Conservation (phyloP, 2,888 invertebrate genomes). For the Tipula lateralis region DNA sequence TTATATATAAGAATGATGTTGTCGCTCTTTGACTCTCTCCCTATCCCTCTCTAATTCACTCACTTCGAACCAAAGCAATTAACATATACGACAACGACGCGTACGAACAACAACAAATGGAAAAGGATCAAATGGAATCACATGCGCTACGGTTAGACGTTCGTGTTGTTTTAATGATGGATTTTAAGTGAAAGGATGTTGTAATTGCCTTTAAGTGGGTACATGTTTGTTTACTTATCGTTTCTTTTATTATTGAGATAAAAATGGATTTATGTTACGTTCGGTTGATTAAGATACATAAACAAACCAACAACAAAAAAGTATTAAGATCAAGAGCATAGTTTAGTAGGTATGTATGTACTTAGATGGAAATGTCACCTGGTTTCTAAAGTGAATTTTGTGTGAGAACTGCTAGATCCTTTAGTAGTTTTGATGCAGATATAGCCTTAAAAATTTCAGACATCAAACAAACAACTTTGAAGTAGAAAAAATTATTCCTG, state of each 20-base stretch:
- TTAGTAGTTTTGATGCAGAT: too few relatives aligned
- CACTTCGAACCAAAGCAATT: neutral
- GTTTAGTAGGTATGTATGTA: neutral
- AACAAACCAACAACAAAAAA: neutral
- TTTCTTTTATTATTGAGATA: neutral
- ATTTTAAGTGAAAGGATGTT: neutral
- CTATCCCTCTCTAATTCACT: too few relatives aligned
- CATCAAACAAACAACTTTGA: too few relatives aligned
- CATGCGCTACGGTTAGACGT: neutral
- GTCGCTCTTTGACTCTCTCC: neutral
- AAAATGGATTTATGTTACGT: neutral
- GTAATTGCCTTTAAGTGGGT: neutral
- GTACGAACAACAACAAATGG: neutral
- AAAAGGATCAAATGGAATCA: neutral
- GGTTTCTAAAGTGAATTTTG: neutral
- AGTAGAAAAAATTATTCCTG: too few relatives aligned
- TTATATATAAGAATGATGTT: constrained; percentile 2
- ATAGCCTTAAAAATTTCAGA: too few relatives aligned
- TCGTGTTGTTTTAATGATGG: neutral
- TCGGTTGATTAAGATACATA: neutral
- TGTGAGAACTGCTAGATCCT: neutral
- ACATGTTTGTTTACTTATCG: constrained; percentile 19
- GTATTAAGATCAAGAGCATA: neutral
- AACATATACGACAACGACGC: neutral
- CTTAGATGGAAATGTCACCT: neutral